Conservation (phyloP, 2,797 vertebrate genomes). For the Coracias cyanogaster region DNA sequence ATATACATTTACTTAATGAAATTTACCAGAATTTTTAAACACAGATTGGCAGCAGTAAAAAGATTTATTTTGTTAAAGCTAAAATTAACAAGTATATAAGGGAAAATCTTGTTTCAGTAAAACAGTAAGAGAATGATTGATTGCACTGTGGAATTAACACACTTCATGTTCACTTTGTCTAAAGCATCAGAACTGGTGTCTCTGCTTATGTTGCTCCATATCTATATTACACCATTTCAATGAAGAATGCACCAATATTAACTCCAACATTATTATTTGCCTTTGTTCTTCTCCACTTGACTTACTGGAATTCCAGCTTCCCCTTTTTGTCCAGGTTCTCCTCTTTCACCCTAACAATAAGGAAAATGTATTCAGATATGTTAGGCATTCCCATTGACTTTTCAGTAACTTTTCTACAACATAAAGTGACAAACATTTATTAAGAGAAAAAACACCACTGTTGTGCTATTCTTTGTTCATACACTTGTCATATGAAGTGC, state of each 20-base stretch:
- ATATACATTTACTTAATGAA: neutral
- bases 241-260: neutral
- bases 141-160: neutral
- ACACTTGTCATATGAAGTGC: neutral
- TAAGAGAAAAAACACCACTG: neutral
- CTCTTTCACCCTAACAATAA: conserved; percentile 80
- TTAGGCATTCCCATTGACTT: neutral
- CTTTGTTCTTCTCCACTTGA: neutral
- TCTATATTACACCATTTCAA: neutral
- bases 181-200: neutral
- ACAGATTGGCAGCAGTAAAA: neutral
- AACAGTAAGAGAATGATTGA: neutral
- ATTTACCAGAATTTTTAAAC: neutral
- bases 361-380: neutral
- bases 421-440: neutral
- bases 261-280: neutral
- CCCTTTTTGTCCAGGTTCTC: conserved; percentile 83
- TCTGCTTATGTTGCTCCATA: neutral
- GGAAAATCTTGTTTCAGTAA: neutral
- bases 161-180: neutral
- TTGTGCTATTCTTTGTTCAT: neutral
- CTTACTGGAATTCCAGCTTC: conserved; percentile 79
- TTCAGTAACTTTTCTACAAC: neutral
- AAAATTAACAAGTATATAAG: neutral
- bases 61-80: neutral